These are phyloP conservation scores for Andrena chrysosceles DNA, from an alignment of 2,888 invertebrate genomes.

Conservation along the genomic window DNA sequence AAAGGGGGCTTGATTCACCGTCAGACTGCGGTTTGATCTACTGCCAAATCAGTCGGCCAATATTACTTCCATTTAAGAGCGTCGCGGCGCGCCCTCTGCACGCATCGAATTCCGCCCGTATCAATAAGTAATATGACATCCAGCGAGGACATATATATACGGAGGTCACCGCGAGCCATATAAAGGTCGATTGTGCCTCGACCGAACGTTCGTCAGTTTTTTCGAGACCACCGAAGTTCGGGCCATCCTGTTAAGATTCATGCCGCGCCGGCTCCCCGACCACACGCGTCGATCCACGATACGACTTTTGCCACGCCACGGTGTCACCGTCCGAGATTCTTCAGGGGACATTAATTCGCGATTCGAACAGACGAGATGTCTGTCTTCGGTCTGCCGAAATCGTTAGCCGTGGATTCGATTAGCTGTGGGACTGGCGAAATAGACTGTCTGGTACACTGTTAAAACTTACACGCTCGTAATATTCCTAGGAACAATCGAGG, in stretches of 20 bases:
- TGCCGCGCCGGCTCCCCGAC: not conserved
- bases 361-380: not conserved
- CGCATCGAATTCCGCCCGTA: conserved; percentile 66
- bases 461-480: not conserved
- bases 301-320: not conserved
- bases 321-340: not conserved
- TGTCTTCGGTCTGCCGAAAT: conserved; percentile 3
- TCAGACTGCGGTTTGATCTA: conserved; percentile 63
- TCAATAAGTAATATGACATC: conserved; percentile 77
- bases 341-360: not conserved
- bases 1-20: conserved; percentile 61
- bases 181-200: conserved; percentile 66
- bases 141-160: conserved; percentile 67
- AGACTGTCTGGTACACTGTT: not conserved
- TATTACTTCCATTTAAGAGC: conserved; percentile 70
- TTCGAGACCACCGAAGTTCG: conserved; percentile 53
- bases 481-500: not conserved
- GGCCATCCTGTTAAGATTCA: not conserved
- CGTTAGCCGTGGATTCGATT: not conserved
- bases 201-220: conserved; percentile 52
- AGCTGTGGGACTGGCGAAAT: not conserved
- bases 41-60: conserved; percentile 66
- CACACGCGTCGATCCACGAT: conserved; percentile 30
- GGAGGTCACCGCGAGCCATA: conserved; percentile 48
- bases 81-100: conserved; percentile 57